Evolutionary conservation across 2,113 vertebrate genomes (phyloP), one percentile per base, ranked within the genome.

Genomic region (Chionodraco myersi): DNA sequence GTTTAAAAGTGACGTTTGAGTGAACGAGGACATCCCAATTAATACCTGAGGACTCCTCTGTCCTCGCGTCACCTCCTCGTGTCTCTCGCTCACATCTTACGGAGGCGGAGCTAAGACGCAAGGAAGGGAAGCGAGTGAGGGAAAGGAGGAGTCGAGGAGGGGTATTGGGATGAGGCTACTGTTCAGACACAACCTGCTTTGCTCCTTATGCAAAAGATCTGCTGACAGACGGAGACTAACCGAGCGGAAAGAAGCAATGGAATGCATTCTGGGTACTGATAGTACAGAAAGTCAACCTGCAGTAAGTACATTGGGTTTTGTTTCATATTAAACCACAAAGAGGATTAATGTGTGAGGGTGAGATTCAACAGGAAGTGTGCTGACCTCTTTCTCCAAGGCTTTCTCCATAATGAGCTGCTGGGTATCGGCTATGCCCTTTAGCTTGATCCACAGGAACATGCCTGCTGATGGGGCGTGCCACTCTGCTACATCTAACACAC

Each of bases 391-490:
- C 85, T 97, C 92, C 87, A 98, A 63, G 18, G 97, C 97, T 86
- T 96, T 98, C 89, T 98, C 92, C 95, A 93, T 95, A 71, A 98
- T 97, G 82, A 98, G 90, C 78, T 95, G 88, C 51, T 95, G 94
- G 41, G 95, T 96, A 68, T 99, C 96, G 36, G 93, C 48, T 84
- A 99, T 73, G 70, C 94, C 96, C 81, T 96, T 98, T 23, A 99
- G 91, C 92, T 96, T 97, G 87, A 99, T 92, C 98, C 98, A 99
- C 26, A 99, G 88, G 91, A 99, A 99, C 97, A 99, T 97, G 72
- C 98, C 97, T 11, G 97, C 97, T 23, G 93, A 84, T 3, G 98
- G 98, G 73, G 82, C 16, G 74, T 98, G 92, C 98, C 98, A 99
- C 77, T 99, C 97, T 69, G 97, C 97, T 66, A 97, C 76, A 81